These are phyloP conservation scores for Rhagonycha lutea DNA, from an alignment of 2,888 invertebrate genomes.

Conservation along the genomic window DNA sequence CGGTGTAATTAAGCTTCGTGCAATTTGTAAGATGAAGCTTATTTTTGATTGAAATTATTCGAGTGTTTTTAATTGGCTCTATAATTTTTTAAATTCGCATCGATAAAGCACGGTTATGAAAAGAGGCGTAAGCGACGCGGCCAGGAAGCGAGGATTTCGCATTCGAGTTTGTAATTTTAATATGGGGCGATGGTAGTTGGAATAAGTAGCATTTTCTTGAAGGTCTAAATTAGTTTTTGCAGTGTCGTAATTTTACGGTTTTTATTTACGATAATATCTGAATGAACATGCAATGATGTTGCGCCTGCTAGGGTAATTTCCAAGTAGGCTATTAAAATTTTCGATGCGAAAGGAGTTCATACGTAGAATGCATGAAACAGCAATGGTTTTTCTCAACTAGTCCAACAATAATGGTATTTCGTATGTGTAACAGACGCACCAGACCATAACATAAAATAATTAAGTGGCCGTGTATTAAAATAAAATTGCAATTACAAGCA, in stretches of 20 bases:
- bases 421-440: constrained; percentile 38
- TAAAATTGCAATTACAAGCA: constrained; percentile 48
- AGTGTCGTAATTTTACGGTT: constrained; percentile 3
- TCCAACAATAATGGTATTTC: constrained; percentile 28
- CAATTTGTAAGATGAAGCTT: not conserved
- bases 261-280: constrained; percentile 30
- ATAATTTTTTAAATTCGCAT: not conserved
- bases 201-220: not conserved
- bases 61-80: not conserved
- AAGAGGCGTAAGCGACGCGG: not conserved
- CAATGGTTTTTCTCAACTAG: constrained; percentile 16
- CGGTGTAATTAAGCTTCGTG: not conserved
- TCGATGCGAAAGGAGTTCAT: constrained; percentile 11
- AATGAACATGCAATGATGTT: constrained; percentile 3
- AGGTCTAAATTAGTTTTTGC: constrained; percentile 1
- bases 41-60: not conserved
- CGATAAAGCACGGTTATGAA: not conserved
- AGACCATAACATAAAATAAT: constrained; percentile 50
- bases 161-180: not conserved
- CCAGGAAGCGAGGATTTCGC: not conserved
- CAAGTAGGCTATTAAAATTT: constrained; percentile 14
- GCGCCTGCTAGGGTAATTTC: constrained; percentile 8
- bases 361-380: constrained; percentile 18
- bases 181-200: not conserved
- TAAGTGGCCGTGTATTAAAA: constrained; percentile 49